Conservation (phyloP, 2,113 vertebrate genomes). For the Sphyrna mokarran region DNA sequence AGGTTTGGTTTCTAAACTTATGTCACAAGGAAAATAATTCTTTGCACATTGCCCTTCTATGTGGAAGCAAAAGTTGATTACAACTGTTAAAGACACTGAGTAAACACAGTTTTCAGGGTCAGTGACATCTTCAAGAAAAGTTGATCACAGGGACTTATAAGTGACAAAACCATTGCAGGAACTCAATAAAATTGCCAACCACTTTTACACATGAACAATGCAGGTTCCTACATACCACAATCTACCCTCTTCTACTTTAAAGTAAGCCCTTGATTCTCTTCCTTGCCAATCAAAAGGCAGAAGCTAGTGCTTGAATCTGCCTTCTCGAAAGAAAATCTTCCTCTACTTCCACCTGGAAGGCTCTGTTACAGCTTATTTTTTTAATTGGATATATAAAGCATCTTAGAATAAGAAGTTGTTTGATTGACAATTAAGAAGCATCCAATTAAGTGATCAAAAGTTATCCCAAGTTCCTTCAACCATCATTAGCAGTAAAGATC, state of each 20-base stretch:
- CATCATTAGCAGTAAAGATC: neutral
- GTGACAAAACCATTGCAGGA: neutral
- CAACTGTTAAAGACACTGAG: neutral
- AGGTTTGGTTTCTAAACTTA: neutral
- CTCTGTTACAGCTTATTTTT: neutral
- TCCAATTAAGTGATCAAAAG: neutral
- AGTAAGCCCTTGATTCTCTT: neutral
- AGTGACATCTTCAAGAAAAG: neutral
- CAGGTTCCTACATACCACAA: neutral
- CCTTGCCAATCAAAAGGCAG: neutral
- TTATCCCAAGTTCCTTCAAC: neutral
- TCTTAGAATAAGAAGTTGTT: neutral
- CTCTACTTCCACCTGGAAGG: neutral
- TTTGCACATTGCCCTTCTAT: neutral
- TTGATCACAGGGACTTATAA: neutral
- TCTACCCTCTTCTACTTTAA: neutral
- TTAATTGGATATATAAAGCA: neutral
- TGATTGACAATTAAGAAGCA: neutral
- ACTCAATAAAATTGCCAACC: neutral
- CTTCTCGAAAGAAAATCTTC: neutral
- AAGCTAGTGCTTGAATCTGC: neutral
- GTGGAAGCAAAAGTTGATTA: neutral
- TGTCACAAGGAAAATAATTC: neutral
- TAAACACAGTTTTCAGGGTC: neutral
- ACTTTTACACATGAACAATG: neutral